Conservation (phyloP, 2,113 vertebrate species). For the Datnioides undecimradiatus region DNA sequence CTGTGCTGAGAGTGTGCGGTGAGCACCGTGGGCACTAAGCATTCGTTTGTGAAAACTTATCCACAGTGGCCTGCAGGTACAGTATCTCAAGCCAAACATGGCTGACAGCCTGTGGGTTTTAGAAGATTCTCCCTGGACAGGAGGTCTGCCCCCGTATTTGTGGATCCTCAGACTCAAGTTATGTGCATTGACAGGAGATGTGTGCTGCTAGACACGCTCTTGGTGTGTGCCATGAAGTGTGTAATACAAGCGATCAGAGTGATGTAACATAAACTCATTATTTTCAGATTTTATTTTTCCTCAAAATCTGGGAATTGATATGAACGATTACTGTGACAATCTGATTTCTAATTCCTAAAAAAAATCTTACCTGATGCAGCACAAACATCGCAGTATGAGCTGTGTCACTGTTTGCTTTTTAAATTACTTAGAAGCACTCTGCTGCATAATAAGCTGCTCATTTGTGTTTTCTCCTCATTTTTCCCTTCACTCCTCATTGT, state of each 20-base stretch:
- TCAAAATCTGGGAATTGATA: not conserved
- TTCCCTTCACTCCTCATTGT: not conserved
- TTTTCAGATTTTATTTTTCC: not conserved
- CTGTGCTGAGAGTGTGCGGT: not conserved
- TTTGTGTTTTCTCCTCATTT: not conserved
- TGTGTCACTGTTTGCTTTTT: not conserved
- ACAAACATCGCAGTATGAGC: not conserved
- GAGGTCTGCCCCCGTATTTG: not conserved
- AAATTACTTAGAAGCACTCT: not conserved
- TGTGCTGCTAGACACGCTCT: not conserved
- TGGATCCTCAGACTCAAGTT: not conserved
- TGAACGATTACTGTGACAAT: not conserved
- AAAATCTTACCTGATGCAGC: not conserved
- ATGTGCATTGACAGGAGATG: not conserved
- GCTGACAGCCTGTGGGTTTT: slow-evolving; percentile 4
- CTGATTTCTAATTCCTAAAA: too few species aligned
- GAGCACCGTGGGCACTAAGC: not conserved
- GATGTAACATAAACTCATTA: not conserved
- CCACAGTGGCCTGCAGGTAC: not conserved
- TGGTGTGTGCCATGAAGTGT: not conserved
- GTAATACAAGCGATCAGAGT: not conserved
- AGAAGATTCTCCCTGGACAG: slow-evolving; percentile 2
- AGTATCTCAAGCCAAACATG: slow-evolving; percentile 16
- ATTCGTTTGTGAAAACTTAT: not conserved
- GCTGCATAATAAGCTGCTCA: not conserved